Evolutionary conservation across 2,113 vertebrate species (phyloP).

Genomic region (Macquaria ambigua): DNA sequence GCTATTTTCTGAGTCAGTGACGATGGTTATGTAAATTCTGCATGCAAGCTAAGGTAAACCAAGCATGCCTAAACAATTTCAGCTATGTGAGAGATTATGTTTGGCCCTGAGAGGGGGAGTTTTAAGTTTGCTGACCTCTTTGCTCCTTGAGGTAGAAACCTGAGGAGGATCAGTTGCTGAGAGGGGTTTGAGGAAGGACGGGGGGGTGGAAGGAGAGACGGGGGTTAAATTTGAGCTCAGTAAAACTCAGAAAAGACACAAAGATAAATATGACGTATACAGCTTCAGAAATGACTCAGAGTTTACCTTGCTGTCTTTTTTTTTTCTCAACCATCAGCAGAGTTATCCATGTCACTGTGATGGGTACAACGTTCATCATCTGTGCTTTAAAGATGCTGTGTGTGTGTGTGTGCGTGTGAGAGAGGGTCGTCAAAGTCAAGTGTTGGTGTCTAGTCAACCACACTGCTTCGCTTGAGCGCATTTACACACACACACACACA

Average conservation of each 20-base stretch:
- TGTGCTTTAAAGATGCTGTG: constrained; percentile 10
- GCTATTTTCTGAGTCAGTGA: constrained; percentile 60
- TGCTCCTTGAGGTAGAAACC: constrained; percentile 30
- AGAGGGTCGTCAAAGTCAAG: constrained; percentile 55
- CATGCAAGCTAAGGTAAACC: constrained; percentile 51
- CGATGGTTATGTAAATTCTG: constrained; percentile 48
- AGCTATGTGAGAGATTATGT: constrained; percentile 33
- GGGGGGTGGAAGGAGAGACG: not conserved
- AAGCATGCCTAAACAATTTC: constrained; percentile 45
- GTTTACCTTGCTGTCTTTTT: not conserved
- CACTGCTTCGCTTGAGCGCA: constrained; percentile 35
- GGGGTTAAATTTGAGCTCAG: not conserved
- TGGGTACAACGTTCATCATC: constrained; percentile 40
- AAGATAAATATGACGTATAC: not conserved
- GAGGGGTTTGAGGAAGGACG: not conserved
- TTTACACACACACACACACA: constrained; percentile 13
- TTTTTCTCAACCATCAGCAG: not conserved
- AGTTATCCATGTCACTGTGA: constrained; percentile 47
- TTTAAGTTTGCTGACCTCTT: constrained; percentile 14
- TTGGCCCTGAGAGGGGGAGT: constrained; percentile 9
- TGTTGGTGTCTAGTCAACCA: constrained; percentile 52
- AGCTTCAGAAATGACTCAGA: not conserved
- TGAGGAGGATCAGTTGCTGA: constrained; percentile 13
- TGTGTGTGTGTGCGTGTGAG: constrained; percentile 14
- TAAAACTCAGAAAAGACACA: not conserved